phyloP scores from a whole-genome alignment of 2,888 invertebrate species.

The Caenorhabditis sp. region DNA sequence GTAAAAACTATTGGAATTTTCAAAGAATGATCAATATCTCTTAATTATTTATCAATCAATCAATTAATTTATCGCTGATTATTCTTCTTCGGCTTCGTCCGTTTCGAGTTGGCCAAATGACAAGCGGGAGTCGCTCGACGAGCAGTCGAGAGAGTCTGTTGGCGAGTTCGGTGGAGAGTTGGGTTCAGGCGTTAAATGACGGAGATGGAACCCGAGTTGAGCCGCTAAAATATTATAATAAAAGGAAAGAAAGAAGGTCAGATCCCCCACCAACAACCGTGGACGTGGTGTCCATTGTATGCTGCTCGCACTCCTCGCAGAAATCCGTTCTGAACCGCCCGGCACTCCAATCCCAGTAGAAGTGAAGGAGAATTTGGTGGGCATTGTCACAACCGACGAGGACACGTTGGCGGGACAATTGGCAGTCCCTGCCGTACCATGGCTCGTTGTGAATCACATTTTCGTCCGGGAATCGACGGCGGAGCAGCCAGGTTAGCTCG shows the following conservation, averaged over 20 bases:
- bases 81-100: neutral
- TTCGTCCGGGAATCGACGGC: constrained; percentile 4
- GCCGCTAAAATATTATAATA: neutral
- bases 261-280: neutral
- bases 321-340: neutral
- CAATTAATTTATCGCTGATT: too few species aligned
- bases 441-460: constrained; percentile 3
- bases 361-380: neutral
- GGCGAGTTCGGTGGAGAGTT: neutral
- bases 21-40: too few species aligned
- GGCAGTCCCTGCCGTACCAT: neutral
- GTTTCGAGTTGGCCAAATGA: too few species aligned
- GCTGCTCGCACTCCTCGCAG: neutral
- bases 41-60: too few species aligned
- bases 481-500: neutral
- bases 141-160: neutral
- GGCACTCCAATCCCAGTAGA: neutral
- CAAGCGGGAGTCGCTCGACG: too few species aligned
- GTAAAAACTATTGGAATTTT: too few species aligned
- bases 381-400: neutral
- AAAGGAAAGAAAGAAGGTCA: neutral
- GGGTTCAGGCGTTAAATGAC: neutral
- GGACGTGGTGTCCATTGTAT: neutral
- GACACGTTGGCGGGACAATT: neutral
- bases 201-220: neutral